Evolutionary conservation across 37 sponge, comb jelly and placozoan species (phyloP).

Genomic region (Haliclona indistincta): DNA sequence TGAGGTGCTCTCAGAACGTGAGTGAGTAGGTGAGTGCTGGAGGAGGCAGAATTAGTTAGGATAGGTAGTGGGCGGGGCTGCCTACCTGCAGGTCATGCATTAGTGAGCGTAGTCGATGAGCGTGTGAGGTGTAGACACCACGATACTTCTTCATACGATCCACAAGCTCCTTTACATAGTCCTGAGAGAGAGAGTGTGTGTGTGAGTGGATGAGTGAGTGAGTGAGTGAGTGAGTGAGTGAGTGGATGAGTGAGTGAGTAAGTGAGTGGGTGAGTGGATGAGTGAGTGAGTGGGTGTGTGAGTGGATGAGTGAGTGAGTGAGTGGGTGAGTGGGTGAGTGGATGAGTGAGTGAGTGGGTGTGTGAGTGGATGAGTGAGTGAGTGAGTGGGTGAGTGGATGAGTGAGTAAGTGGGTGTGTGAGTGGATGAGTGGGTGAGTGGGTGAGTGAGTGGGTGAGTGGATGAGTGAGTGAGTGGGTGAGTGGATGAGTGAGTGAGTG

Average conservation of each 20-base stretch:
- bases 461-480: not conserved
- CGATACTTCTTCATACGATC: slow-evolving; percentile 31
- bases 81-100: slow-evolving; percentile 21
- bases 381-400: not conserved
- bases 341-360: not conserved
- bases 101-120: slow-evolving; percentile 37
- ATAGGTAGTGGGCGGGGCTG: slow-evolving; percentile 29
- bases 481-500: not conserved
- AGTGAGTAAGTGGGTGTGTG: not conserved
- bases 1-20: too few relatives aligned
- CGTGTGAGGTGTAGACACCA: slow-evolving; percentile 56
- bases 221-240: not conserved
- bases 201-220: not conserved
- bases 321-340: not conserved
- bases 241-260: not conserved
- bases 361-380: not conserved
- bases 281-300: not conserved
- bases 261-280: not conserved
- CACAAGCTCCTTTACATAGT: slow-evolving; percentile 20
- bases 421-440: not conserved
- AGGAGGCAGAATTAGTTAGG: too few relatives aligned
- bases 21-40: too few relatives aligned
- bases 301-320: not conserved
- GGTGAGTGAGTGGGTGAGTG: not conserved
- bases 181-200: not conserved